Evolutionary conservation across 1,140 invertebrate genomes (phyloP), one percentile per base, ranked within the genome.

Genomic region (Bombus haemorrhoidalis): DNA sequence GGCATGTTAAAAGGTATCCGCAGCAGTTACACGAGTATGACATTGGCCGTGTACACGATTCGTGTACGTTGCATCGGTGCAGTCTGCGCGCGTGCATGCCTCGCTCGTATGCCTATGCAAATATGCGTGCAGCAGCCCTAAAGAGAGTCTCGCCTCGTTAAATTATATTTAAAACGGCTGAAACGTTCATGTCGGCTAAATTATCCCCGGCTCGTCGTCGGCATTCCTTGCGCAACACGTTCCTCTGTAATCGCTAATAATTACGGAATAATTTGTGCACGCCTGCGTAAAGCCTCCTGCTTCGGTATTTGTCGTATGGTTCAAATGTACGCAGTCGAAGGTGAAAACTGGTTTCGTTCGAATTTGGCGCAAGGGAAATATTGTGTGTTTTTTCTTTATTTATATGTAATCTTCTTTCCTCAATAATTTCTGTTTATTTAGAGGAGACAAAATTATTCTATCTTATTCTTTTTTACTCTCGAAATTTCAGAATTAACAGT

Each of bases 111-210:
- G 59, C n/a, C 82, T 83, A 83, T 83, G 82, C 82, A 83, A 83
- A 83, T 71, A 78, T 37, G 64, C 22, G 64, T 12, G 34, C 59
- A 28, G n/a, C 64, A 59, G n/a, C 37, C 75, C 59, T 78, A 69
- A 83, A 78, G 74, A 83, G 82, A 78, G 82, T 37, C 47, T 25
- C 10, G 74, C 22, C 82, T 83, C 82, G 74, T 83, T 83, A 83
- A 83, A 83, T 83, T 78, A 83, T 69, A 83, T 83, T 83, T 83
- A 57, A 83, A 53, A 12, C 47, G 47, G 82, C 68, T 62, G 59
- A 4, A 62, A 13, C 28, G 28, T n/a, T 59, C 82, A 66, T 37
- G 74, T 66, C 57, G 39, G 75, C 57, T 78, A 71, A 83, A 83
- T 83, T 78, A 83, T 83, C 82, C n/a, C 8, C 47, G 73, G 47